These are phyloP conservation scores for Coluber constrictor DNA, from an alignment of 2,797 vertebrate species.

Conservation along the genomic window DNA sequence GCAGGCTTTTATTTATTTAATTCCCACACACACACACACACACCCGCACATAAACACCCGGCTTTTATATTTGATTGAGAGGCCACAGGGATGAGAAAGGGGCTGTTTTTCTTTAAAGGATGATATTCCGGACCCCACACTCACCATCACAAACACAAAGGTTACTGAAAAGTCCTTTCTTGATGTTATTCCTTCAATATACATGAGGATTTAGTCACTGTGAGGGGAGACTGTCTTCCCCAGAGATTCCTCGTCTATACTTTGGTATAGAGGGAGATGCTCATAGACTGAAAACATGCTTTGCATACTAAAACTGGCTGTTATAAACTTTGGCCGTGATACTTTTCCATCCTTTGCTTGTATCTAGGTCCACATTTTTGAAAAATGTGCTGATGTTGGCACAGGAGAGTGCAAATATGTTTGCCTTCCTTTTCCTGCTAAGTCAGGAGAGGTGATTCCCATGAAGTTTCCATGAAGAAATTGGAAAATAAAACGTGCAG, in stretches of 20 bases:
- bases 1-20: neutral
- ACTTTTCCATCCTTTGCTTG: neutral
- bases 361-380: neutral
- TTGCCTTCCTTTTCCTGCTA: too few relatives aligned
- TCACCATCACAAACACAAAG: neutral
- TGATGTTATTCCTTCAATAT: neutral
- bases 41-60: too few relatives aligned
- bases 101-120: too few relatives aligned
- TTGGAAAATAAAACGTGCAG: neutral
- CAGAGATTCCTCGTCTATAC: neutral
- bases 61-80: neutral
- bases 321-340: neutral
- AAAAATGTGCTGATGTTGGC: neutral
- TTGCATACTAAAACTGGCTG: neutral
- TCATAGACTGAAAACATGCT: neutral
- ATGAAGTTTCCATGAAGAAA: neutral
- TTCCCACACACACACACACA: fast-evolving
- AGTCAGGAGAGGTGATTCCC: neutral
- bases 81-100: too few relatives aligned
- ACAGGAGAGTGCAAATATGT: neutral
- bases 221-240: neutral
- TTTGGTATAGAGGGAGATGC: neutral
- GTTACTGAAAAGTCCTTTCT: neutral
- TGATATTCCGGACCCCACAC: neutral
- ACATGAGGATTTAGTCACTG: neutral